Conservation (phyloP, 2,113 vertebrate genomes). For the Pimephales promelas region DNA sequence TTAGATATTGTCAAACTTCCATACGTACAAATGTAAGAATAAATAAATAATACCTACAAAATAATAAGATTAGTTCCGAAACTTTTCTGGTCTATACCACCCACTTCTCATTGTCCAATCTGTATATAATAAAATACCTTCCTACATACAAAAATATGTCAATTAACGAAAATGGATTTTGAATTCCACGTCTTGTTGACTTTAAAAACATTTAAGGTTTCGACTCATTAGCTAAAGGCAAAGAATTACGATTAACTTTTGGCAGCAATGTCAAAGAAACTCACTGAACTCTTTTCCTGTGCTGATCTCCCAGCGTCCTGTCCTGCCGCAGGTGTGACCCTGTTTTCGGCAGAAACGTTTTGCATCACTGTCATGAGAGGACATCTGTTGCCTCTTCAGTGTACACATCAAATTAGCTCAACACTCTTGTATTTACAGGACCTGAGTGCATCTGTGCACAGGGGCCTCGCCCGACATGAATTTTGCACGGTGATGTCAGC, state of each 20-base stretch:
- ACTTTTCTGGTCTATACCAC: not conserved
- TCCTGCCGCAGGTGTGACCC: not conserved
- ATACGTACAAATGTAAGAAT: not conserved
- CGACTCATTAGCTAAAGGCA: not conserved
- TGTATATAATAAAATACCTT: not conserved
- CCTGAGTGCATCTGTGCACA: conserved; percentile 2
- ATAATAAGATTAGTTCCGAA: not conserved
- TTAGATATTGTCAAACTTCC: not conserved
- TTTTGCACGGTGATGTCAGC: conserved; percentile 48
- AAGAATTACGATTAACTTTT: not conserved
- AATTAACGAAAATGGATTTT: not conserved
- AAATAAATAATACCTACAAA: not conserved
- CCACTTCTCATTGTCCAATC: not conserved
- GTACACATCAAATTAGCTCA: conserved; percentile 33
- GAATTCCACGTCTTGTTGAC: not conserved
- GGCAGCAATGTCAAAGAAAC: not conserved
- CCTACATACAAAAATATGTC: not conserved
- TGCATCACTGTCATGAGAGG: not conserved
- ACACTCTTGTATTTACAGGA: conserved; percentile 28
- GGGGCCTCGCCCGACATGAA: conserved; percentile 34
- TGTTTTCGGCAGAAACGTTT: not conserved
- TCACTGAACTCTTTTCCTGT: not conserved
- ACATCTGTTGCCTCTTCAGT: conserved; percentile 17
- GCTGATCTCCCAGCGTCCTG: not conserved
- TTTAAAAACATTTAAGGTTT: not conserved